Conservation (phyloP, 2,888 invertebrate species). For the Drosophila paracracens region DNA sequence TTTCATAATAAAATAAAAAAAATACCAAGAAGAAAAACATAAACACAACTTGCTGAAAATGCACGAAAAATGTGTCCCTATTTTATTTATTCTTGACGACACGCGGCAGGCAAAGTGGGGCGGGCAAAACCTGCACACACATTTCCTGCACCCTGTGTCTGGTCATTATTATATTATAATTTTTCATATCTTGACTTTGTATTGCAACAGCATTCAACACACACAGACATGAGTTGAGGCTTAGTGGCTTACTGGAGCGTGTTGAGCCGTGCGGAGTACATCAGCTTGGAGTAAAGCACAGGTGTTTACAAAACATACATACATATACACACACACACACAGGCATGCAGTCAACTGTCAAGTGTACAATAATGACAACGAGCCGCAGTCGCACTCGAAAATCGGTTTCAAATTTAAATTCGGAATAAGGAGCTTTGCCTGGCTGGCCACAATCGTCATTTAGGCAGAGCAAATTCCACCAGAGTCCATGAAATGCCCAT, state of each 20-base stretch:
- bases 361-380: slow-evolving; percentile 37
- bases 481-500: background rate
- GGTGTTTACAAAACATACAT: slow-evolving; percentile 24
- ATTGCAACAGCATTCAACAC: slow-evolving; percentile 44
- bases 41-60: slow-evolving; percentile 44
- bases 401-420: slow-evolving; percentile 20
- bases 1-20: background rate
- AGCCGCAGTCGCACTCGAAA: slow-evolving; percentile 12
- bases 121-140: background rate
- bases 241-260: slow-evolving; percentile 56
- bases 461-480: background rate
- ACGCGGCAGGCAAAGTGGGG: background rate
- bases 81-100: slow-evolving; percentile 5
- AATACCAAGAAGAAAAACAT: background rate
- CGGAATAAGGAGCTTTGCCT: slow-evolving; percentile 30
- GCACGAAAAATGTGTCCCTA: slow-evolving; percentile 63
- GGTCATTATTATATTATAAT: slow-evolving; percentile 66
- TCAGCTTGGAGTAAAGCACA: slow-evolving; percentile 23
- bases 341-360: slow-evolving; percentile 27
- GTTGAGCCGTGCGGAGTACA: slow-evolving; percentile 2
- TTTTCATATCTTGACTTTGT: slow-evolving; percentile 52
- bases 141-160: slow-evolving; percentile 33
- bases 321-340: background rate
- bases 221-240: slow-evolving; percentile 16
- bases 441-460: slow-evolving; percentile 28